Percentiles rank a stretch among this genome's conserved stretches.
Conservation (phyloP, 2,113 vertebrate genomes). For the Uria aalge region DNA sequence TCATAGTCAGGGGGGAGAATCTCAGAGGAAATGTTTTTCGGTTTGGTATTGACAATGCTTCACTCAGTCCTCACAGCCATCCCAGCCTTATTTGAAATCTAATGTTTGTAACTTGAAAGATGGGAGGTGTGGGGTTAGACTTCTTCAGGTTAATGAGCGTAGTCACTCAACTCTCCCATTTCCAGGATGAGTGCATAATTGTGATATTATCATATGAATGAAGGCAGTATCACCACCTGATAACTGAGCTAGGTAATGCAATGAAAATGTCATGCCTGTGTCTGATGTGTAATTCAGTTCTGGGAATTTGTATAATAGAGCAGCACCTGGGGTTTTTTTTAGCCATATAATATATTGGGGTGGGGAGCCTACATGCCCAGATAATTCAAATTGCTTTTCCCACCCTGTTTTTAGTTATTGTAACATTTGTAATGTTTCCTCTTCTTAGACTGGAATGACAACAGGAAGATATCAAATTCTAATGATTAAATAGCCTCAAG, state of each 20-base stretch:
- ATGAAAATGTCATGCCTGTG: neutral
- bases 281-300: neutral
- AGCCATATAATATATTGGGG: neutral
- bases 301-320: neutral
- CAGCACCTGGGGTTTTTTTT: fast-evolving
- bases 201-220: conserved; percentile 34
- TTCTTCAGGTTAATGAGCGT: neutral
- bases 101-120: neutral
- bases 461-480: conserved; percentile 25
- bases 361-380: neutral
- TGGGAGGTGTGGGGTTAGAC: neutral
- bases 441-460: neutral
- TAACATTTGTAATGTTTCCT: neutral
- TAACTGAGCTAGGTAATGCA: neutral
- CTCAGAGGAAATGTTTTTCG: neutral
- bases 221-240: neutral
- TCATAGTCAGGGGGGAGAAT: neutral
- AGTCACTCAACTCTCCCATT: neutral
- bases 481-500: neutral
- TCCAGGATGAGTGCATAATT: neutral
- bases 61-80: neutral
- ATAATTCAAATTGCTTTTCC: neutral
- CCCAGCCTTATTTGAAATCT: neutral
- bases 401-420: neutral
- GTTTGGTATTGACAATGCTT: neutral